Base-by-base conservation (phyloP, 2,888 invertebrate species). In the Xylophagus ater region DNA sequence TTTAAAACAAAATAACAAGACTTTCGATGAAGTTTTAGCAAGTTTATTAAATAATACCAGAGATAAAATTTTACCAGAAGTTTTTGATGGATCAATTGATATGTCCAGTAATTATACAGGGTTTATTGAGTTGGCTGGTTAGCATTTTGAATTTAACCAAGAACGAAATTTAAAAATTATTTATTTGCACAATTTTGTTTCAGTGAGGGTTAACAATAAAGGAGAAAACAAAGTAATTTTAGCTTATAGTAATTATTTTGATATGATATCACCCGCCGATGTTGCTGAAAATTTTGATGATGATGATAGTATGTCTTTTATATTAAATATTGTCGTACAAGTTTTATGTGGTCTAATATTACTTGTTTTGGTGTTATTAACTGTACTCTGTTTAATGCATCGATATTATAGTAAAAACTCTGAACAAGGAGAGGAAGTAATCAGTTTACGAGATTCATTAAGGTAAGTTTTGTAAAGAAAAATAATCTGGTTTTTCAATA, bases 101-200 rank as follows among this genome's bases (percentile, higher is more conserved):
- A 69, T 78, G 10, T 73, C 71, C 36, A 78, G 84, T 9, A 86
- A 85, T 57, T 92, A 92, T 51, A 87, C 88, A 0, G 80, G 85
- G 14, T 89, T 85, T 56, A 70, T 90, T 23, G 87, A 89, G 68
- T 71, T 88, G 9, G 78, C 85, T 51, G 79, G 86, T 83, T 61
- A 67, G 71, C 67, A 43, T n/a, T 38, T 20, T 18, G 17, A 15
- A 37, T 15, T 8, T 15, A 3, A 12, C 8, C 2, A 17, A 26
- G 5, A 33, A 25, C 1, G 14, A 14, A 30, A 20, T 21, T 32
- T 14, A 24, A n/a, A n/a, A n/a, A n/a, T n/a, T n/a, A n/a, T 14
- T 34, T 35, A 40, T 41, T 47, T 40, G 30, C 39, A n/a, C 12
- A 12, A 25, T 34, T 29, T 36, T 8, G 3, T 21, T 21, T 8